Conservation (phyloP, 2,888 invertebrate species). For the Dromius quadrimaculatus region DNA sequence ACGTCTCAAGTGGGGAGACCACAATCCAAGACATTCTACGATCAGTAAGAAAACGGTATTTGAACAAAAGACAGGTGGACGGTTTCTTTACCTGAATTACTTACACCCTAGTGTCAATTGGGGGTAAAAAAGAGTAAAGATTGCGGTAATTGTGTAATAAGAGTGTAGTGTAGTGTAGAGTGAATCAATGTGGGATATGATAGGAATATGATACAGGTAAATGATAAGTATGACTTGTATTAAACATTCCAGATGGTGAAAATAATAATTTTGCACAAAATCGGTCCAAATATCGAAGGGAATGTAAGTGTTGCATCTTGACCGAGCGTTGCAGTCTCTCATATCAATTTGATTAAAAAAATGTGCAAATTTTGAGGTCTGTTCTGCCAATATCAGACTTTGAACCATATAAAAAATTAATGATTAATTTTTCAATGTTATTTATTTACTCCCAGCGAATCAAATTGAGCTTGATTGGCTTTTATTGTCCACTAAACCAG, state of each 20-base stretch:
- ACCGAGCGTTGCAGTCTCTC: neutral
- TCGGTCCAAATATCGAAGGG: neutral
- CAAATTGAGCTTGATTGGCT: neutral
- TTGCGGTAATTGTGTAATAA: neutral
- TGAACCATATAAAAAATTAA: too few relatives aligned
- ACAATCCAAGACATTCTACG: neutral
- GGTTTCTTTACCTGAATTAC: neutral
- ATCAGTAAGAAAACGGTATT: constrained; percentile 3
- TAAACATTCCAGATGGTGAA: neutral
- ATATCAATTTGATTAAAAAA: neutral
- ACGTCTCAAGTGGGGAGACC: neutral
- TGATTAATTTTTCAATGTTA: neutral
- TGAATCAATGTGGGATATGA: neutral
- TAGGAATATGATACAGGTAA: constrained; percentile 1
- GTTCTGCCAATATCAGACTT: too few relatives aligned
- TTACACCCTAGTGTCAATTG: too few relatives aligned
- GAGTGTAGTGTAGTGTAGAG: neutral
- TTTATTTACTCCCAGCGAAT: neutral
- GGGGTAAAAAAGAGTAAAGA: too few relatives aligned
- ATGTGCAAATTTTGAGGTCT: neutral
- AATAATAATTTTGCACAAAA: neutral
- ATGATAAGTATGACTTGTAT: neutral
- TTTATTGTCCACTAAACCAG: neutral
- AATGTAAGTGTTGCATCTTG: neutral
- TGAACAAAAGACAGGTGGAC: neutral